Evolutionary conservation across 2,113 vertebrate genomes (phyloP).

Genomic region (Podocnemis expansa): DNA sequence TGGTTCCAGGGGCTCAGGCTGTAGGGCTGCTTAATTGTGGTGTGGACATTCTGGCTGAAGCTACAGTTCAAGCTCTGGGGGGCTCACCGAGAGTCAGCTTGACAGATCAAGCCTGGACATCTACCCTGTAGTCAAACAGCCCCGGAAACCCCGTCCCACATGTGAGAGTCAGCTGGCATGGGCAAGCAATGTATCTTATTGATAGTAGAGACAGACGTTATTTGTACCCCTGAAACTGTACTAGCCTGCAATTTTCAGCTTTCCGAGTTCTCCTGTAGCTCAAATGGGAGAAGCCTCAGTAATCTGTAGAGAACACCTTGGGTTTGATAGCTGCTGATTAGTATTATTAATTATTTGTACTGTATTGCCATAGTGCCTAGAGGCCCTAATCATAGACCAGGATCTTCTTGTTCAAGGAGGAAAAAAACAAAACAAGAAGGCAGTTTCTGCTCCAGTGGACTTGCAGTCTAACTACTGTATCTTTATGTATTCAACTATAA

Average conservation of each 20-base stretch:
- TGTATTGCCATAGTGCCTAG: background rate
- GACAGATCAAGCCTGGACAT: background rate
- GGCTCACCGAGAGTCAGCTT: background rate
- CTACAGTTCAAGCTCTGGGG: background rate
- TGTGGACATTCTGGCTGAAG: background rate
- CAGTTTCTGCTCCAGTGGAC: background rate
- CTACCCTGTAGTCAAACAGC: background rate
- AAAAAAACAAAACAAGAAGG: background rate
- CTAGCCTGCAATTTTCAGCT: background rate
- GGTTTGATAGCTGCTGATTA: background rate
- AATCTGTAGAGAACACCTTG: background rate
- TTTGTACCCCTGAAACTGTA: background rate
- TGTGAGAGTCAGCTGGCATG: background rate
- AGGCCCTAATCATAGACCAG: background rate
- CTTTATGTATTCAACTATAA: background rate
- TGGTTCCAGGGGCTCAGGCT: background rate
- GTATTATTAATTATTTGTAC: background rate
- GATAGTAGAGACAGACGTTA: background rate
- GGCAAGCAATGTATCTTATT: background rate
- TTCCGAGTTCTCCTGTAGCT: background rate
- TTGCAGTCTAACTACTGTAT: background rate
- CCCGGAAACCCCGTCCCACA: background rate
- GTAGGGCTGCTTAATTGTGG: background rate
- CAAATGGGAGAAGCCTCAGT: background rate
- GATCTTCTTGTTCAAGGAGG: background rate